phyloP scores from a whole-genome alignment of 2,888 invertebrate genomes.

The Conchocele bisecta region DNA sequence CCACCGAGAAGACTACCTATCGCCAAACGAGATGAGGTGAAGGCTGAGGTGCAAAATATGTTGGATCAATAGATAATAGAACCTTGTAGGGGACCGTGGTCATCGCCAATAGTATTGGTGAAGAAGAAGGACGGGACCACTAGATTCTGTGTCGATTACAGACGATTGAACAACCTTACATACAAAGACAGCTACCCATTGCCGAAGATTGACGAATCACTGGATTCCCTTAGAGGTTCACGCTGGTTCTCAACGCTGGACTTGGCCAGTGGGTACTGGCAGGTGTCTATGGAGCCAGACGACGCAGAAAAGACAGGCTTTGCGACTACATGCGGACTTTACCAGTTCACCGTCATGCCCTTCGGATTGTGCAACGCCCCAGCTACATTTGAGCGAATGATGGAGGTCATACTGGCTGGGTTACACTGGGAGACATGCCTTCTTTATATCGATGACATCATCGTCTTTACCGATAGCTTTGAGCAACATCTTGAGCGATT shows the following conservation, averaged over 20 bases:
- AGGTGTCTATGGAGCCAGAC: conserved; percentile 30
- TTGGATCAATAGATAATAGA: conserved; percentile 16
- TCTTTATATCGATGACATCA: conserved; percentile 40
- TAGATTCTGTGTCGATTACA: conserved; percentile 41
- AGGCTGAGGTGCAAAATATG: conserved; percentile 25
- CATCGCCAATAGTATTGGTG: conserved; percentile 33
- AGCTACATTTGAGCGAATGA: conserved; percentile 34
- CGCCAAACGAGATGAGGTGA: conserved; percentile 1
- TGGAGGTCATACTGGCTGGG: conserved; percentile 24
- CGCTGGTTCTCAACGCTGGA: conserved; percentile 38
- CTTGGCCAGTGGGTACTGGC: conserved; percentile 39
- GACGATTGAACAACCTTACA: conserved; percentile 28
- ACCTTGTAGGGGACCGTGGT: conserved; percentile 31
- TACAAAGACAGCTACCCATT: conserved; percentile 27
- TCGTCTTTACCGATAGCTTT: conserved; percentile 22
- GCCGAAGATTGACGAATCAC: conserved; percentile 32
- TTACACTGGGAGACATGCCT: conserved; percentile 19
- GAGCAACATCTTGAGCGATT: too few relatives aligned
- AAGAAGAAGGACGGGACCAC: conserved; percentile 25
- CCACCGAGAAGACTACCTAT: conserved; percentile 6
- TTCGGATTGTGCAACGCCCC: conserved; percentile 40
- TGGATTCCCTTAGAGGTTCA: conserved; percentile 25
- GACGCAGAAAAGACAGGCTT: conserved; percentile 38
- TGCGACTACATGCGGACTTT: conserved; percentile 38
- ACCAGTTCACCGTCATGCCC: conserved; percentile 39